Conservation (phyloP, 1,140 invertebrate species). For the Drosophila quadrilineata region DNA sequence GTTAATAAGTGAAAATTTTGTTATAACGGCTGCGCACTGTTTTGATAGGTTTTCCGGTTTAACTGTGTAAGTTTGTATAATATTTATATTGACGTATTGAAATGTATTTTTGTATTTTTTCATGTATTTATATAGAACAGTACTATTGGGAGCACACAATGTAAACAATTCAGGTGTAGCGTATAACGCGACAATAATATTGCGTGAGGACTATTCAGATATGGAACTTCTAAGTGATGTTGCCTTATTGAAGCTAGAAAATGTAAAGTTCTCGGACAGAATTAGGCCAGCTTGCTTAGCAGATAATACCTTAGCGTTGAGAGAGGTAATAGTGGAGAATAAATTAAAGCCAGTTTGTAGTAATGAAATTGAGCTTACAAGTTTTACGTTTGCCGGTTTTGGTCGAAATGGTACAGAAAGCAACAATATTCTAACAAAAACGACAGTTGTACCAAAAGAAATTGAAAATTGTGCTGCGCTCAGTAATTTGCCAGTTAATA, state of each 20-base stretch:
- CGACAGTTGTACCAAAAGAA: background rate
- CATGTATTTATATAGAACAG: background rate
- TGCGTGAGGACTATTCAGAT: background rate
- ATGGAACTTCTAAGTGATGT: background rate
- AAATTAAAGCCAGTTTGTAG: background rate
- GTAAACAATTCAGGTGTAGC: background rate
- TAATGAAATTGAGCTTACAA: too few relatives aligned
- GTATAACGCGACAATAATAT: background rate
- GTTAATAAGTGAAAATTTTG: constrained; percentile 9
- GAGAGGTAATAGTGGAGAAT: too few relatives aligned
- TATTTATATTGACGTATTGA: too few relatives aligned
- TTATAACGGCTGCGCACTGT: constrained; percentile 23
- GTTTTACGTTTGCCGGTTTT: constrained; percentile 3
- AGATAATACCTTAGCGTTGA: too few relatives aligned
- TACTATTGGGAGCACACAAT: constrained; percentile 8
- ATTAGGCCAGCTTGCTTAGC: constrained; percentile 14
- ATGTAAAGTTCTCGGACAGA: background rate
- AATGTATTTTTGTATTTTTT: background rate
- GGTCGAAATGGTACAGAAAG: background rate
- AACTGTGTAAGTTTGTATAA: too few relatives aligned
- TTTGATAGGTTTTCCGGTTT: background rate
- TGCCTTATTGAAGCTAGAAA: background rate
- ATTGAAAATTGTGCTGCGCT: background rate
- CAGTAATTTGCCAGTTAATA: background rate
- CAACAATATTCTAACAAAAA: background rate